phyloP scores from a whole-genome alignment of 1,140 invertebrate species.

The Hydropsyche tenuis region DNA sequence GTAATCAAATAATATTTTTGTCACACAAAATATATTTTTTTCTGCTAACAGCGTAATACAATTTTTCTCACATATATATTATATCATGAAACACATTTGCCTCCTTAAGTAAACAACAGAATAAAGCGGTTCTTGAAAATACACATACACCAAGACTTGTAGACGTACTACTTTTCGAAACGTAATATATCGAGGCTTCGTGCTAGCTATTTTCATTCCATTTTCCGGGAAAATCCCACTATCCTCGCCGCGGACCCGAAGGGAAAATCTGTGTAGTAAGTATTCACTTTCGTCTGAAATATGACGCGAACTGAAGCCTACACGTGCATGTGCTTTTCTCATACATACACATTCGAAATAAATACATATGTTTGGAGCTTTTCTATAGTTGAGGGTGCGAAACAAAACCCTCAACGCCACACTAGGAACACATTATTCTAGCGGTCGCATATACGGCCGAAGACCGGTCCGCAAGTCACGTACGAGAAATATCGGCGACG shows the following conservation, averaged over 20 bases:
- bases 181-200: slow-evolving; percentile 14
- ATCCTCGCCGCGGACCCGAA: background rate
- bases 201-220: slow-evolving; percentile 27
- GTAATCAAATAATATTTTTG: no score
- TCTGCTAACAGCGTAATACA: no score
- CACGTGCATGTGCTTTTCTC: background rate
- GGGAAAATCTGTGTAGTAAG: slow-evolving; percentile 34
- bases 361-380: slow-evolving; percentile 14
- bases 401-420: slow-evolving; percentile 41
- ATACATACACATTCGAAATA: background rate
- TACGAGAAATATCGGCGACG: slow-evolving; percentile 37
- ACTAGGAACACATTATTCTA: slow-evolving; percentile 40
- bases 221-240: slow-evolving; percentile 20
- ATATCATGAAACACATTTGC: no score
- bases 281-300: slow-evolving; percentile 44
- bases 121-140: background rate
- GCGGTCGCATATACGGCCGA: background rate
- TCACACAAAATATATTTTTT: no score
- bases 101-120: no score
- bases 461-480: slow-evolving; percentile 26
- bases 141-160: background rate
- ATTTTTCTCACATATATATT: no score
- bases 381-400: slow-evolving; percentile 9
- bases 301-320: slow-evolving; percentile 28
- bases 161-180: background rate